A percentile compares a stretch with the other conserved stretches of the same genome.
Evolutionary conservation across 2,113 vertebrate species (phyloP).

Genomic region (Pterocles orientalis): DNA sequence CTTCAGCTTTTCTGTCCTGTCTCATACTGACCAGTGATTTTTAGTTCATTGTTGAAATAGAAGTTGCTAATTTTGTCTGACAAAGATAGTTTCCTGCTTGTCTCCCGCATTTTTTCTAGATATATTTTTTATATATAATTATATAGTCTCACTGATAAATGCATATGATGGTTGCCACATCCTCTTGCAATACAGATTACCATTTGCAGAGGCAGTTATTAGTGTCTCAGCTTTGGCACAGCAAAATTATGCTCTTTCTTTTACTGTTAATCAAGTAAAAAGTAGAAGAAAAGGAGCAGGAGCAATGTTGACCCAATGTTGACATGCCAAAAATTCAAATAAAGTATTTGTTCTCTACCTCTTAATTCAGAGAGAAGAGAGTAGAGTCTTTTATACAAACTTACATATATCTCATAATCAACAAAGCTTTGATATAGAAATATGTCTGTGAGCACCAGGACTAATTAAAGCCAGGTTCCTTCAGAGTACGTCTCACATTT

Average conservation of each 20-base stretch:
- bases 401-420: neutral
- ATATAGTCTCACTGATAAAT: neutral
- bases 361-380: neutral
- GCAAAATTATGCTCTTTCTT: neutral
- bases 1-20: neutral
- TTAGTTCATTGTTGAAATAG: neutral
- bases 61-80: neutral
- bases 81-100: neutral
- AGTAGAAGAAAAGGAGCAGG: neutral
- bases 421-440: neutral
- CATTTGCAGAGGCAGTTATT: neutral
- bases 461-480: neutral
- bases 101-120: neutral
- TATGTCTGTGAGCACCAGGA: neutral
- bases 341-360: neutral
- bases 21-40: neutral
- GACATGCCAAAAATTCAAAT: neutral
- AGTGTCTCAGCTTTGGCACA: neutral
- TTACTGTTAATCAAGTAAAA: neutral
- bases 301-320: neutral
- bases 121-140: neutral
- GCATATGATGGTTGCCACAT: neutral
- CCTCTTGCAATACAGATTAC: neutral
- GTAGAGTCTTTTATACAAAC: accelerated
- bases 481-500: neutral